Conservation (phyloP, 1,140 invertebrate species). For the Drosophila truncata region DNA sequence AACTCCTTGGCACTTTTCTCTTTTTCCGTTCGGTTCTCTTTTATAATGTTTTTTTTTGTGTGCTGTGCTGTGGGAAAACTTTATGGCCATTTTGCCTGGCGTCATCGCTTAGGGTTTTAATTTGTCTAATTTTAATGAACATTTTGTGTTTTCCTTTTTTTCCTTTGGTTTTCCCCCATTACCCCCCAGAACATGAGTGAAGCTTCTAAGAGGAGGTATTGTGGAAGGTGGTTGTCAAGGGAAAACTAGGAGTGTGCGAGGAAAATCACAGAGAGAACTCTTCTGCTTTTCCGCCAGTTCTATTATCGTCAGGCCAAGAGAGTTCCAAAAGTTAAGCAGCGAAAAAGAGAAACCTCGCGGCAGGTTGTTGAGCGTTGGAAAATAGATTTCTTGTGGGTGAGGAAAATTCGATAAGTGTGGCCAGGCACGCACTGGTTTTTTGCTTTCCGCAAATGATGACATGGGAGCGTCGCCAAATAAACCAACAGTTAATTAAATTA, state of each 20-base stretch:
- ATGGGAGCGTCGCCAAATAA: constrained; percentile 7
- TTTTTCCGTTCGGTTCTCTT: constrained; percentile 31
- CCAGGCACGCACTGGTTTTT: constrained; percentile 48
- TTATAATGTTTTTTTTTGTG: constrained; percentile 2
- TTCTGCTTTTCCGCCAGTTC: constrained; percentile 19
- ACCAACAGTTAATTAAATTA: constrained; percentile 14
- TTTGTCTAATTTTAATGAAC: constrained; percentile 77
- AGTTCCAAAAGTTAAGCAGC: constrained; percentile 44
- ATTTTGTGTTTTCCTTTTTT: constrained; percentile 49
- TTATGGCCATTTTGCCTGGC: constrained; percentile 61
- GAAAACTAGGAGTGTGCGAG: constrained; percentile 11
- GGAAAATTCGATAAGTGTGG: constrained; percentile 40
- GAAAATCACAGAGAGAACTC: constrained; percentile 34
- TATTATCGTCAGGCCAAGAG: constrained; percentile 60
- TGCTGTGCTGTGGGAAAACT: constrained; percentile 24
- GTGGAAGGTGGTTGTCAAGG: constrained; percentile 6
- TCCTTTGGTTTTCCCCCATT: constrained; percentile 6
- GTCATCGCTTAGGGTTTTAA: constrained; percentile 64
- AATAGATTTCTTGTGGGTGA: constrained; percentile 29
- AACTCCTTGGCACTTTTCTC: constrained; percentile 62
- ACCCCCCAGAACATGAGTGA: constrained; percentile 1
- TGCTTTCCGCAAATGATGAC: background rate
- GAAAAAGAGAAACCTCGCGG: constrained; percentile 36
- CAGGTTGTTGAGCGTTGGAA: constrained; percentile 6
- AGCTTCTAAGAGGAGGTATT: constrained; percentile 2